Evolutionary conservation across 1,140 invertebrate species (phyloP), one percentile per base, ranked within the genome.

Genomic region (Drosophila varians): DNA sequence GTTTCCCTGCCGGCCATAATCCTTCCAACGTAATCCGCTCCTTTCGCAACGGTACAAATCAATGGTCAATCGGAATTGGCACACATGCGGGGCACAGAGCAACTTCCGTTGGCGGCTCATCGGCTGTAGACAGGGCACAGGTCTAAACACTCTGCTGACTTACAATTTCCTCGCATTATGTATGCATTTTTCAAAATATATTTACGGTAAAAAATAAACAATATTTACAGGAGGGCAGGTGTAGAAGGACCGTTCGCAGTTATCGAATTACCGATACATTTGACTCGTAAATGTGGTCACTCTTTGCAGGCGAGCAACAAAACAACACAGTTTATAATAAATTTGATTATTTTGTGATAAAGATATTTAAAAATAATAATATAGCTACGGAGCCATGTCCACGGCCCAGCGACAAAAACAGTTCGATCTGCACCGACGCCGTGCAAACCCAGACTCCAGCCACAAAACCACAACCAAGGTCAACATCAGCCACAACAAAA

Each of bases 381-480:
- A 3, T 46, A 18, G 23, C 21, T 26, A 8, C 7, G 18, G 3
- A 7, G 28, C 12, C 34, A 82, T 83, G 61, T 77, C 78, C 38
- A 23, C 78, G 40, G 23, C 64, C 5, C 58, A 76, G 34, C 54
- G 60, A 19, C 65, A 82, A 8, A 76, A 58, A 18, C 38, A 55
- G 16, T 71, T 78, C 11, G 69, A 78, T 21, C 31, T 51, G 25
- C 74, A 75, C n/a, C 64, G 79, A 21, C 58, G 18, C 12, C 45
- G 18, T 2, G 2, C 47, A 12, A 45, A 11, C 18, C 36, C 4
- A 14, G 12, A 5, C n/a, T 4, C 8, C 26, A 16, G 21, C 21
- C 0, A 45, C 14, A 11, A 57, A 21, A 36, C 12, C 3, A 1
- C 23, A 4, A 6, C 36, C 36, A 38, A 38, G 7, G 14, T n/a